These are phyloP conservation scores for Metridium senile DNA, from an alignment of 92 coral and sea anemone genomes.

Conservation along the genomic window DNA sequence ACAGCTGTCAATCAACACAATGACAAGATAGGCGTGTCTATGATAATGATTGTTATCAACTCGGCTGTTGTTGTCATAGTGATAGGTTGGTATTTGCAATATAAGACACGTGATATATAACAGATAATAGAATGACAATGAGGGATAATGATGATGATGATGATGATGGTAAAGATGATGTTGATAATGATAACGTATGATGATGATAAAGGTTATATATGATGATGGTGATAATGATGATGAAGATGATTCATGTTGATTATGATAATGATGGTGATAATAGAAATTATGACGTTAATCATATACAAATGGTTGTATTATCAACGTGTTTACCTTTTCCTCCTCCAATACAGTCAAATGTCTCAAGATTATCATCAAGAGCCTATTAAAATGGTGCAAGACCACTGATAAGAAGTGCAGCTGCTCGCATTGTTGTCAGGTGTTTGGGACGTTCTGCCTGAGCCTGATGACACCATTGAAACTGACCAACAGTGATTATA, in stretches of 20 bases:
- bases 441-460: slow-evolving; percentile 8
- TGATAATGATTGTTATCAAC: slow-evolving; percentile 44
- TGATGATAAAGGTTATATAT: too few relatives aligned
- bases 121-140: too few relatives aligned
- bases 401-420: background rate
- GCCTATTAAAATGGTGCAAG: slow-evolving; percentile 15
- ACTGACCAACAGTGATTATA: background rate
- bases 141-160: too few relatives aligned
- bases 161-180: too few relatives aligned
- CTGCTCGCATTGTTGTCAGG: slow-evolving; percentile 7
- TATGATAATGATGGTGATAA: too few relatives aligned
- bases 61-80: slow-evolving; percentile 46
- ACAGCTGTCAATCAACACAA: slow-evolving; percentile 42
- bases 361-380: slow-evolving; percentile 6
- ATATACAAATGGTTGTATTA: too few relatives aligned
- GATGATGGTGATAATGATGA: too few relatives aligned
- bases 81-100: slow-evolving; percentile 43
- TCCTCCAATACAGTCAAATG: slow-evolving; percentile 3
- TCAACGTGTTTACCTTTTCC: too few relatives aligned
- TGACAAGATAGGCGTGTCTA: slow-evolving; percentile 45
- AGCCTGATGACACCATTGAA: slow-evolving; percentile 11
- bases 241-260: too few relatives aligned
- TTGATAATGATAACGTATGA: too few relatives aligned
- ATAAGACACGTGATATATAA: too few relatives aligned
- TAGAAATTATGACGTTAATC: too few relatives aligned